Base-by-base conservation (phyloP, 2,113 vertebrate genomes). In the Silurus asotus region DNA sequence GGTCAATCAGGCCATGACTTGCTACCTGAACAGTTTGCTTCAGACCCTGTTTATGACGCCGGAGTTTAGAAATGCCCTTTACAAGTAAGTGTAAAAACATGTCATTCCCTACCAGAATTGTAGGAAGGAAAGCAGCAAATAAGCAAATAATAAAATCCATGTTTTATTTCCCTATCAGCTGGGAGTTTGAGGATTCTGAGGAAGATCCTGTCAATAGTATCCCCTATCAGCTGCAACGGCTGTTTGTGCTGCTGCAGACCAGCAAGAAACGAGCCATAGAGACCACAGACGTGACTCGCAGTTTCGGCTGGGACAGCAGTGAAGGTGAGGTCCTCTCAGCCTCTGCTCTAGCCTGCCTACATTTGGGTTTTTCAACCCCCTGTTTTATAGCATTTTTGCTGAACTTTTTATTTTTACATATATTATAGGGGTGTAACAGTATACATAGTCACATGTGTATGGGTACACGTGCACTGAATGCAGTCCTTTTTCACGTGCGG, bases 1-100 rank as follows among this genome's bases (percentile, higher is more conserved):
- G 92, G 98, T 99, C 91, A 99, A 99, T 93, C 98, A 99, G 92
- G 98, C 98, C 64, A 99, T 99, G 98, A 99, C 98, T 85, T 99
- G 98, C 92, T 99, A 99, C 93, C 93, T 99, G 93, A 99, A 99
- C 94, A 99, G 98, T 93, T 96, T 99, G 87, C 94, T 99, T 58
- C 98, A 99, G 93, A 99, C 98, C 1, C 95, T 99, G 90, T 99
- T 96, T 92, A 99, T 99, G 98, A 99, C 98, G 87, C 98, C 98
- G 2, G 98, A 99, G 92, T 99, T 99, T 94, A 96, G 98, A 92
- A 99, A 99, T 92, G 98, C 98, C 0, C 95, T 99, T 53, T 99
- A 99, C 95, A 99, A 96, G 98, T 99, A 93, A 97, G 97, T 93
- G 6, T 4, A 10, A 14, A 37, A 28, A 0, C 56, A 13, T 53